These are phyloP conservation scores for Todus mexicanus DNA, from an alignment of 2,797 vertebrate genomes.

Conservation along the genomic window DNA sequence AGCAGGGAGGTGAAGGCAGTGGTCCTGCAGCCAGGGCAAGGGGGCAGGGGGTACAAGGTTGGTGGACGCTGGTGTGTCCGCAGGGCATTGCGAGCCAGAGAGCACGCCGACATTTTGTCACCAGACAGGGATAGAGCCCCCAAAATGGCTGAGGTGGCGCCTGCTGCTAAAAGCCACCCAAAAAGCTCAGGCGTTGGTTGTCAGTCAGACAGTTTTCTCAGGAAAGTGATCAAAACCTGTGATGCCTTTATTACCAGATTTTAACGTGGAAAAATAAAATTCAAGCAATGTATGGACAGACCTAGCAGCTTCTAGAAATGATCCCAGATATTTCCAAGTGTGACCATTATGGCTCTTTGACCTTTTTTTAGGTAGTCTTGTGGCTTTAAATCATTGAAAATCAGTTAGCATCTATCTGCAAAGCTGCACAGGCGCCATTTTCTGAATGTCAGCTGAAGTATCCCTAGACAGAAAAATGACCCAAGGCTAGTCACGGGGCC, in stretches of 20 bases:
- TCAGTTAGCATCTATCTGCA: neutral
- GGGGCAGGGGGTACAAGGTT: neutral
- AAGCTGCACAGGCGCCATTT: neutral
- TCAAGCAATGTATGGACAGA: fast-evolving
- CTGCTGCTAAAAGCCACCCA: neutral
- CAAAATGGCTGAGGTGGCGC: neutral
- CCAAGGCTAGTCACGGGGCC: neutral
- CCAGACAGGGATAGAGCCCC: fast-evolving
- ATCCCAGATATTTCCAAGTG: neutral
- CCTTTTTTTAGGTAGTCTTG: neutral
- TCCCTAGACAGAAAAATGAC: conserved; percentile 55
- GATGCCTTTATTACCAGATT: neutral
- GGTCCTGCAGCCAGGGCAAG: neutral
- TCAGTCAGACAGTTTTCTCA: neutral
- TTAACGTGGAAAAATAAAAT: neutral
- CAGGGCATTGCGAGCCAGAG: fast-evolving
- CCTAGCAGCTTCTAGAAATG: neutral
- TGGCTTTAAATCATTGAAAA: neutral
- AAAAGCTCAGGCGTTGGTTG: neutral
- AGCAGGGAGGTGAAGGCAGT: neutral
- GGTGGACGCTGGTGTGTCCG: fast-evolving
- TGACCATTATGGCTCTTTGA: neutral
- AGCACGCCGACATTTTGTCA: neutral
- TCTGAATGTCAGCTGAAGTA: neutral
- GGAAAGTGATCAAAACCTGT: neutral